Evolutionary conservation across 2,888 invertebrate genomes (phyloP), one percentile per base, ranked within the genome.

Genomic region (Sussaba pulchella): DNA sequence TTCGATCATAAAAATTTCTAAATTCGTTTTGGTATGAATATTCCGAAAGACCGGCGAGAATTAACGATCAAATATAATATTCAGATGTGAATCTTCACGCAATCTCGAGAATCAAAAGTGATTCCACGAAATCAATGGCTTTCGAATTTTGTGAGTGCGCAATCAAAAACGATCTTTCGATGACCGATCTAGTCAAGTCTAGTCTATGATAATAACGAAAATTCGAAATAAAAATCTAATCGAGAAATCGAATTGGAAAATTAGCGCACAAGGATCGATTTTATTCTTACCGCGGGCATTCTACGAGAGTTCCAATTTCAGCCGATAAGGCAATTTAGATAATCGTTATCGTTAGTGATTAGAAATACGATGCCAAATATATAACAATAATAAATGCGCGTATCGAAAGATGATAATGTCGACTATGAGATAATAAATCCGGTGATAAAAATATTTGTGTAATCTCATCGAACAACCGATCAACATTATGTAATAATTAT

Each of bases 71-170:
- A 54, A 26, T 54, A 26, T 31, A 6, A 54, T 14, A 31, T 54
- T n/a, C 24, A 26, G n/a, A 3, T n/a, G 14, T n/a, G n/a, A 3
- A 26, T 26, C 12, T 6, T 21, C 19, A 50, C 12, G 10, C 50
- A 57, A 57, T 31, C 6, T 26, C 6, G 31, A 14, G n/a, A 70
- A 57, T 31, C 10, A 24, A 36, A 17, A 6, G 9, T 9, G 14
- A 43, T 52, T 12, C n/a, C n/a, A 24, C 10, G 63, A 69, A 26
- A 59, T 41, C 45, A 36, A 14, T n/a, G 73, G 82, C 79, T 84
- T 83, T 80, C 78, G 64, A 72, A 50, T 72, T 70, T 70, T 66
- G 77, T 81, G 83, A 83, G 82, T 84, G 77, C 78, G 74, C 74
- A 83, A 84, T 84, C 81, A 83, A 84, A n/a, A 84, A 82, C 61